Conservation (phyloP, 2,888 invertebrate genomes). For the Rhogogaster chlorosoma region DNA sequence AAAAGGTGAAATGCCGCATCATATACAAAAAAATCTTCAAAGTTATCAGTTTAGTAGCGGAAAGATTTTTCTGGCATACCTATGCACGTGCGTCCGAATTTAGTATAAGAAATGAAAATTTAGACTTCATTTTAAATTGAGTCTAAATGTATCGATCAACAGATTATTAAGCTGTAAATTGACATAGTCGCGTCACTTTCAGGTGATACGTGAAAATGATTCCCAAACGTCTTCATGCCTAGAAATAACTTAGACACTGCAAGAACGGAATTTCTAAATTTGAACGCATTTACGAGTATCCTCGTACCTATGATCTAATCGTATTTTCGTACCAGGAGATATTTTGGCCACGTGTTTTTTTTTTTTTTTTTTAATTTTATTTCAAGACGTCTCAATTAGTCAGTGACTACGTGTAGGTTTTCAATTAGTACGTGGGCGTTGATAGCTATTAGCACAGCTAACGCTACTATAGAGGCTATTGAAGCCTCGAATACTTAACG, state of each 20-base stretch:
- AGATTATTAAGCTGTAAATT: not conserved
- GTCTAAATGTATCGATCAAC: not conserved
- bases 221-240: not conserved
- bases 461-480: slow-evolving; percentile 30
- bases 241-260: not conserved
- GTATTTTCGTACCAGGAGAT: slow-evolving; percentile 23
- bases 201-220: not conserved
- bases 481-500: slow-evolving; percentile 31
- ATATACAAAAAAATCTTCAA: not conserved
- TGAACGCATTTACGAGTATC: slow-evolving; percentile 3
- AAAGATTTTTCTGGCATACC: not conserved
- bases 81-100: not conserved
- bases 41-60: slow-evolving; percentile 1
- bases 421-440: slow-evolving; percentile 60
- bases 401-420: slow-evolving; percentile 56
- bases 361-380: not conserved
- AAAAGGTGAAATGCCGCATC: slow-evolving; percentile 23
- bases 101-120: not conserved
- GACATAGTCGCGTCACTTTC: not conserved
- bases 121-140: not conserved
- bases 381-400: slow-evolving; percentile 25
- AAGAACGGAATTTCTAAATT: slow-evolving; percentile 23
- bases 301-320: slow-evolving; percentile 18
- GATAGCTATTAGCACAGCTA: slow-evolving; percentile 52
- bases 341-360: slow-evolving; percentile 1